Percentiles rank a stretch among this genome's conserved stretches.
Evolutionary conservation across 2,888 invertebrate species (phyloP).

Genomic region (Mylabris sibirica): DNA sequence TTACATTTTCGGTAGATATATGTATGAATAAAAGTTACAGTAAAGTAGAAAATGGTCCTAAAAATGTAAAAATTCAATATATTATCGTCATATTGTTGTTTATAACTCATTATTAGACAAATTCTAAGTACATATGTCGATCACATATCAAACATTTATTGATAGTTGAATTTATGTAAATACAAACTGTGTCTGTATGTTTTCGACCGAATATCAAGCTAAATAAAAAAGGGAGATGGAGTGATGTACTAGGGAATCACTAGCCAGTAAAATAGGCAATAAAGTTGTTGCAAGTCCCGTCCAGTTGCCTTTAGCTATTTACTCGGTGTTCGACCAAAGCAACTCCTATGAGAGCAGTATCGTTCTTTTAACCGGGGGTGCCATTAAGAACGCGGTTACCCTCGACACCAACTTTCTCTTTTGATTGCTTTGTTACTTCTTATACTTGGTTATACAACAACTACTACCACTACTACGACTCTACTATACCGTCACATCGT

Average conservation of each 20-base stretch:
- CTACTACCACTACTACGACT: too few relatives aligned
- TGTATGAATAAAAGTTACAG: neutral
- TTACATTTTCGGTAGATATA: slow-evolving; percentile 4
- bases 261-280: slow-evolving; percentile 41
- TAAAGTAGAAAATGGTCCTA: neutral
- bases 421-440: slow-evolving; percentile 50
- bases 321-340: slow-evolving; percentile 41
- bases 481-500: slow-evolving; percentile 39
- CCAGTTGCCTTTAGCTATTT: slow-evolving; percentile 38
- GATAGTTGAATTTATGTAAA: neutral
- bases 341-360: slow-evolving; percentile 46
- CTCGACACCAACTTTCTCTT: slow-evolving; percentile 49
- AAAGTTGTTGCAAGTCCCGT: slow-evolving; percentile 40
- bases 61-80: neutral
- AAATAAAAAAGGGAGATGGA: neutral
- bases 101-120: neutral
- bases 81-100: slow-evolving; percentile 8
- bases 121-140: neutral
- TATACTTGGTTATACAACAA: slow-evolving; percentile 41
- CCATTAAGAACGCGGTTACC: slow-evolving; percentile 48
- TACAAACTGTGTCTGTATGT: neutral
- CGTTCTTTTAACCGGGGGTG: slow-evolving; percentile 46
- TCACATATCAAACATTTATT: neutral
- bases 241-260: neutral
- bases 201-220: neutral